Base-by-base conservation (phyloP, 35 echinoderm and acorn worm genomes). In the Amphiura filiformis region DNA sequence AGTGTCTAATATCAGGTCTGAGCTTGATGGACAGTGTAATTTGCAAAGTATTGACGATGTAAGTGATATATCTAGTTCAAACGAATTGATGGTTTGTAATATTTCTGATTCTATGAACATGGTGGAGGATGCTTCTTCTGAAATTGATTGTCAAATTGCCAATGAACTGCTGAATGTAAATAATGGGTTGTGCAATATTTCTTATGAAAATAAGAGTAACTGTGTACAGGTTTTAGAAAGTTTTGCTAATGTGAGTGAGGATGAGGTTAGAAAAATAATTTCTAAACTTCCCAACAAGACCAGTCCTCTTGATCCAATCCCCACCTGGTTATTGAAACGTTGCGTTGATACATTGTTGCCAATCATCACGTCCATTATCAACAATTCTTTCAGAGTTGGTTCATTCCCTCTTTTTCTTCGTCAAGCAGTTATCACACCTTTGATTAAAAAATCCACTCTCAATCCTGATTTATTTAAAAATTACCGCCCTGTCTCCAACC, bases 401-500 rank as follows among this genome's bases (percentile, higher is more conserved):
- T 9, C 28, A 9, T 77, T 77, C 28, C 75, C 75, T 13, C 33
- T 9, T 9, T 13, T 34, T 30, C 28, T 77, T 5, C 75, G 75
- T 77, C 75, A 77, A 77, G 75, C 75, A 13, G 75, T 77, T 30
- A 77, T 77, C 33, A 77, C 75, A 13, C 79, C 79, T 12, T 37
- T 81, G 34, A 81, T 81, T 81, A 81, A 81, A 40, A 81, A 81
- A 30, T 14, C 33, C 34, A 30, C 79, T 56, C 82, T 84, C 41
- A 32, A 84, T 84, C 82, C 82, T 3, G 82, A 84, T 84, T 4
- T 57, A n/a, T 35, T 84, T 4, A 41, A 57, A 30, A 84, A 84
- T 56, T 84, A 84, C 41, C 82, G 82, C 39, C 82, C 82, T 49
- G 40, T 84, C 14, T 84, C 82, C 15, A 84, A 86, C 38, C 84